A percentile compares a stretch with the other conserved stretches of the same genome.
Conservation (phyloP, 2,797 vertebrate genomes). For the Chelidonichthys spinosus region DNA sequence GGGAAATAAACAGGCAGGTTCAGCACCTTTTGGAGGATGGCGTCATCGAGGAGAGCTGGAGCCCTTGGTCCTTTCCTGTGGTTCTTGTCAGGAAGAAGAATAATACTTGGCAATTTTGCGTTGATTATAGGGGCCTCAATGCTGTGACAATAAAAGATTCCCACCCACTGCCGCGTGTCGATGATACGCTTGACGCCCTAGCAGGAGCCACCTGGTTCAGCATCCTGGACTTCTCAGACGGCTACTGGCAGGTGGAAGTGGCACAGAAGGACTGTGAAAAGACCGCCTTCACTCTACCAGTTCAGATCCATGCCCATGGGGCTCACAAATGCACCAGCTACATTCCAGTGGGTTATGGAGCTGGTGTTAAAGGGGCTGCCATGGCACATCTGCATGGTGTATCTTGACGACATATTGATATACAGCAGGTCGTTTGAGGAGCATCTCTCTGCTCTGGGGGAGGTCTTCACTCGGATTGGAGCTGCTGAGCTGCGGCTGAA, state of each 20-base stretch:
- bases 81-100: slow-evolving; percentile 32
- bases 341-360: slow-evolving; percentile 19
- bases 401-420: slow-evolving; percentile 18
- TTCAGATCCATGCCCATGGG: slow-evolving; percentile 16
- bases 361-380: slow-evolving; percentile 26
- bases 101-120: slow-evolving; percentile 1
- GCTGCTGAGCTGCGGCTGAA: too few species aligned
- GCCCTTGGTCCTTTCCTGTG: slow-evolving; percentile 35
- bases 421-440: too few species aligned
- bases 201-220: slow-evolving; percentile 9
- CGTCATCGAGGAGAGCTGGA: slow-evolving; percentile 34
- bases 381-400: slow-evolving; percentile 11
- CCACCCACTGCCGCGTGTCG: slow-evolving; percentile 34
- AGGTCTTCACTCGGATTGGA: slow-evolving; percentile 1
- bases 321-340: slow-evolving; percentile 4
- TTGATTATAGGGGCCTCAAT: slow-evolving; percentile 29
- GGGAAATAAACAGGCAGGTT: too few species aligned
- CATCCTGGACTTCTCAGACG: slow-evolving; percentile 16
- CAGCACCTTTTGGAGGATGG: slow-evolving; percentile 21
- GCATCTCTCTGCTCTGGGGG: too few species aligned
- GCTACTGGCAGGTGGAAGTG: slow-evolving; percentile 41
- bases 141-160: slow-evolving; percentile 34
- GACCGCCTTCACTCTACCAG: slow-evolving; percentile 41
- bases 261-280: slow-evolving; percentile 34
- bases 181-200: slow-evolving; percentile 40